phyloP scores from a whole-genome alignment of 1,140 invertebrate species.

The Drosophila pectinifera region DNA sequence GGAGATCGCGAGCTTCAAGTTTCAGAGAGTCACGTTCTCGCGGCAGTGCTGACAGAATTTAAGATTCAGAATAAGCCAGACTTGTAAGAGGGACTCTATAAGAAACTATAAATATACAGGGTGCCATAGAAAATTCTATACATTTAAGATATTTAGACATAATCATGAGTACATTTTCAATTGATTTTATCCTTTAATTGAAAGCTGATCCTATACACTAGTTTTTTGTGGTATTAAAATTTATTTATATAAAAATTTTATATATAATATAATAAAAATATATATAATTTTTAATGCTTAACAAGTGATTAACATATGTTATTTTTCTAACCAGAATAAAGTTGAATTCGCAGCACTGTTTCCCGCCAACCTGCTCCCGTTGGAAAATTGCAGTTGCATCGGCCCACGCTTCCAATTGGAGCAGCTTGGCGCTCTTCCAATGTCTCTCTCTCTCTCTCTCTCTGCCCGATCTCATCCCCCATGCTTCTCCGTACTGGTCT shows the following conservation, averaged over 20 bases:
- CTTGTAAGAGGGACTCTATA: too few relatives aligned
- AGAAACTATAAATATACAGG: not conserved
- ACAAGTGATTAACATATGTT: too few relatives aligned
- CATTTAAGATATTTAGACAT: too few relatives aligned
- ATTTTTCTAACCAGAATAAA: not conserved
- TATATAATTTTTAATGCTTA: too few relatives aligned
- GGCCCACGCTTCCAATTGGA: slow-evolving; percentile 74
- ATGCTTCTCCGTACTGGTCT: slow-evolving; percentile 35
- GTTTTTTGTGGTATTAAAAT: too few relatives aligned
- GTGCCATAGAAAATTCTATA: not conserved
- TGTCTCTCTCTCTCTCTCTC: slow-evolving; percentile 12
- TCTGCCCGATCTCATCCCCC: not conserved
- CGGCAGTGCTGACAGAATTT: slow-evolving; percentile 1
- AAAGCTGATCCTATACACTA: too few relatives aligned
- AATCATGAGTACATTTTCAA: too few relatives aligned
- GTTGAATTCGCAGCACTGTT: not conserved
- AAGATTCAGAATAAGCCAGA: not conserved
- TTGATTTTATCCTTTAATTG: too few relatives aligned
- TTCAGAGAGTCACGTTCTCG: not conserved
- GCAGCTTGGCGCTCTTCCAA: slow-evolving; percentile 30
- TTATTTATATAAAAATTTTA: too few relatives aligned
- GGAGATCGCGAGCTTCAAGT: slow-evolving; percentile 1
- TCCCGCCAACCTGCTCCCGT: slow-evolving; percentile 59
- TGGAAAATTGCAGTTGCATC: slow-evolving; percentile 76
- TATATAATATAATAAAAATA: too few relatives aligned